A percentile compares a stretch with the other conserved stretches of the same genome.
Evolutionary conservation across 2,888 invertebrate species (phyloP).

Genomic region (Schizotus pectinicornis): DNA sequence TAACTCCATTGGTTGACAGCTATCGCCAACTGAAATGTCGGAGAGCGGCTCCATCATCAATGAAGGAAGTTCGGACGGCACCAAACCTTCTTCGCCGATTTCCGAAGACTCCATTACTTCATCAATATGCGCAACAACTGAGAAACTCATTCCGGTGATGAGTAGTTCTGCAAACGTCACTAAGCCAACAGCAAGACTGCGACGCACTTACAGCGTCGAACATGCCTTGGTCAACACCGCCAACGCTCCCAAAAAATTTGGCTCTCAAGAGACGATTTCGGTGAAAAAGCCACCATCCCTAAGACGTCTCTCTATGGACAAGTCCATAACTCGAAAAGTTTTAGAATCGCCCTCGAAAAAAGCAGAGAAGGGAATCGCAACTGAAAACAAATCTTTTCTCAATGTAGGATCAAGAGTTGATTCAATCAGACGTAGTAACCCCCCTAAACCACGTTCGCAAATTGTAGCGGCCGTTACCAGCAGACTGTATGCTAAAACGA

Average conservation of each 20-base stretch:
- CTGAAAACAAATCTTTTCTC: slow-evolving; percentile 36
- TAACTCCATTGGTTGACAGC: slow-evolving; percentile 48
- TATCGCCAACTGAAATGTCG: slow-evolving; percentile 53
- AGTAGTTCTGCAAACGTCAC: slow-evolving; percentile 42
- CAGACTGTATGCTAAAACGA: slow-evolving; percentile 68
- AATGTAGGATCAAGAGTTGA: slow-evolving; percentile 47
- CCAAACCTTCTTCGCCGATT: neutral
- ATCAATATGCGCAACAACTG: slow-evolving; percentile 30
- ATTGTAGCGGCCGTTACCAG: slow-evolving; percentile 76
- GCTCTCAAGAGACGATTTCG: slow-evolving; percentile 40
- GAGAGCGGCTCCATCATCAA: neutral
- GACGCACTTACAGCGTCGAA: slow-evolving; percentile 50
- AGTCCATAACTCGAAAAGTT: slow-evolving; percentile 14
- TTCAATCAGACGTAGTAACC: slow-evolving; percentile 45
- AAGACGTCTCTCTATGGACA: slow-evolving; percentile 44
- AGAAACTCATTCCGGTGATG: slow-evolving; percentile 52
- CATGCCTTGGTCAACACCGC: slow-evolving; percentile 31
- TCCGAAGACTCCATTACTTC: neutral
- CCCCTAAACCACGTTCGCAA: slow-evolving; percentile 64
- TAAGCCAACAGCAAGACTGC: slow-evolving; percentile 39
- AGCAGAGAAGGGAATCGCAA: slow-evolving; percentile 40
- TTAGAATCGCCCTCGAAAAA: slow-evolving; percentile 24
- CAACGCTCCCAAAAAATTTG: slow-evolving; percentile 29
- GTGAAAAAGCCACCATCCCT: slow-evolving; percentile 34
- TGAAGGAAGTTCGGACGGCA: neutral